A percentile compares a stretch with the other conserved stretches of the same genome.
phyloP scores from a whole-genome alignment of 2,888 invertebrate species.

The Lutraria lutraria region DNA sequence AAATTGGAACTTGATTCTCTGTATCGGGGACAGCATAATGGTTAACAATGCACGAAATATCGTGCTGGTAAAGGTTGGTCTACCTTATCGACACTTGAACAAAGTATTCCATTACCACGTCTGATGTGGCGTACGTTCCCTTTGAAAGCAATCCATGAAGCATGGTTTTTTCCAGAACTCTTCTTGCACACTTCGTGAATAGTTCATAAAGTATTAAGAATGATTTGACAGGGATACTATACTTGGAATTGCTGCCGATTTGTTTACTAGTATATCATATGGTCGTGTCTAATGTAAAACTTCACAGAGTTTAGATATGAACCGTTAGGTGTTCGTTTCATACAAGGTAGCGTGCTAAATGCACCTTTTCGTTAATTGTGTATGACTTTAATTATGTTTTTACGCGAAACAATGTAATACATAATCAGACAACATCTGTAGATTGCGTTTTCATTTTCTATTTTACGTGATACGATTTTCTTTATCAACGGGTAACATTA shows the following conservation, averaged over 20 bases:
- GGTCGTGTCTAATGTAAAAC: not conserved
- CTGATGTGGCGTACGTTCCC: no score
- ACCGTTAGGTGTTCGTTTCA: no score
- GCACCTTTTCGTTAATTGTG: not conserved
- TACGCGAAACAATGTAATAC: no score
- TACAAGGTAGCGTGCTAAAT: not conserved
- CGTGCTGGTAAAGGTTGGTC: not conserved
- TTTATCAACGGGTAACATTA: no score
- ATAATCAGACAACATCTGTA: no score
- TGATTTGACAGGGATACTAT: not conserved
- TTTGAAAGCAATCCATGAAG: no score
- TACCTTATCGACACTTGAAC: not conserved
- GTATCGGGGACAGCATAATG: not conserved
- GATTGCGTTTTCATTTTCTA: no score
- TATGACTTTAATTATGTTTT: not conserved
- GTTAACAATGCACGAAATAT: not conserved
- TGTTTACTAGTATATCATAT: not conserved
- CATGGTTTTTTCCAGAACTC: not conserved
- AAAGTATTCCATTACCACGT: not conserved
- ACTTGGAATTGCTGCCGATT: not conserved
- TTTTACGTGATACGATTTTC: no score
- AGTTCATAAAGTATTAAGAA: not conserved
- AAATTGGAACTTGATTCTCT: conserved; percentile 14
- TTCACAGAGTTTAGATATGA: no score
- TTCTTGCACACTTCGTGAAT: no score